Base-by-base conservation (phyloP, 2,888 invertebrate species). In the Acleris laterana region DNA sequence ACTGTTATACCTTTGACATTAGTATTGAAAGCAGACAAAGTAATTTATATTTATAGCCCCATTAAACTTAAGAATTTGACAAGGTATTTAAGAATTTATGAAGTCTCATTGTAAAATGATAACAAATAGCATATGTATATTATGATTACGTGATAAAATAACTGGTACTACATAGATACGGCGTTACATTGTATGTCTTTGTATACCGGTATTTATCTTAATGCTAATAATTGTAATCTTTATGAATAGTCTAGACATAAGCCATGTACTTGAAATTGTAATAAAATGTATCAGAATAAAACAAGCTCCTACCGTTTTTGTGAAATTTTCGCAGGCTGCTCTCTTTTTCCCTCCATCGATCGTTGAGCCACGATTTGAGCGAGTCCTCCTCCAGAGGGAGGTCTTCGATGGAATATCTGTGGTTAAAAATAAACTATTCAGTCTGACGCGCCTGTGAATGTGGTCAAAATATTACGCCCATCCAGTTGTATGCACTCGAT, bases 331-430 rank as follows among this genome's bases (percentile, higher is more conserved):
- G 87, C 3, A 96, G 87, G 44, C 87, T 90, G 20, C 86, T 81
- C 81, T 96, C 96, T 78, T 96, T 96, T 58, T 94, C 93, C 13
- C 80, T 81, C 96, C 96, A 96, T 28, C 94, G 89, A 44, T 94
- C 90, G 71, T 94, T 94, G 48, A 96, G 85, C 94, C 96, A 96
- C 22, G 78, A 81, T 71, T 94, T 94, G 11, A 96, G 85, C 38
- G 85, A 93, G 0, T 85, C 83, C 68, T 95, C 95, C 28, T 93
- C 92, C 16, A 78, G 81, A 0, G 96, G 96, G 32, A 96, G 82
- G 62, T 94, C 89, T 17, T 91, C 82, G 19, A 93, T 90, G 0
- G 94, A 82, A 83, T 96, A 95, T 73, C 96, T 95, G 78, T 0
- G 85, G 82, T 22, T 67, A 53, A 48, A 32, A 32, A 32, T n/a